These are phyloP conservation scores for Glossophaga mutica DNA, from an alignment of 2,797 vertebrate species.

Conservation along the genomic window DNA sequence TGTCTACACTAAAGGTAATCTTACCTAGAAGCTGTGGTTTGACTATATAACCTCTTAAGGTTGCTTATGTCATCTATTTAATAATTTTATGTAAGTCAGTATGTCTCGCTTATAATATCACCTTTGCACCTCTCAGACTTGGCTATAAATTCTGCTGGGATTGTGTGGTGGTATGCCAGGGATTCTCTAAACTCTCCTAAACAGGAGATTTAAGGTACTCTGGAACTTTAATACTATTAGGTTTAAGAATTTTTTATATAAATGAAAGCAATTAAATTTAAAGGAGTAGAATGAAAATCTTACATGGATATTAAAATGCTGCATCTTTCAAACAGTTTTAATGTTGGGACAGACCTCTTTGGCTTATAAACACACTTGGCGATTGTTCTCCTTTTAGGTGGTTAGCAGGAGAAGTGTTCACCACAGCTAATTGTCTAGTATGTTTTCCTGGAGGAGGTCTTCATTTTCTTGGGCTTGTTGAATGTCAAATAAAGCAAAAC, in stretches of 20 bases:
- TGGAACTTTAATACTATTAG: background rate
- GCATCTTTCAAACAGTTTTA: background rate
- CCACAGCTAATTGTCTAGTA: background rate
- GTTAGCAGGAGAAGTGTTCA: background rate
- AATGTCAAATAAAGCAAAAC: background rate
- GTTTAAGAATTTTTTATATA: background rate
- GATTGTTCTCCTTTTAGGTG: background rate
- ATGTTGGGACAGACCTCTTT: background rate
- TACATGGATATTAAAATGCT: background rate
- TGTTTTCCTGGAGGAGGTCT: background rate
- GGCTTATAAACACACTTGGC: background rate
- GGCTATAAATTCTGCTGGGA: background rate
- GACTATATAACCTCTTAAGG: background rate
- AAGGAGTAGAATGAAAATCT: background rate
- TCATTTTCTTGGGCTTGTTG: background rate
- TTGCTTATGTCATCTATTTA: constrained; percentile 4
- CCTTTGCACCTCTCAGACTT: background rate
- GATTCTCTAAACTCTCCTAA: background rate
- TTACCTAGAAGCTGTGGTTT: background rate
- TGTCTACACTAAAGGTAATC: background rate
- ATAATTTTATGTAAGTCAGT: background rate
- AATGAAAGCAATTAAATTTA: background rate
- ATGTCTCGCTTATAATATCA: background rate
- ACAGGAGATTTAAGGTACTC: background rate
- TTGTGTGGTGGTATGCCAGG: background rate